Evolutionary conservation across 2,888 invertebrate genomes (phyloP).

Genomic region (Andrena praecox): DNA sequence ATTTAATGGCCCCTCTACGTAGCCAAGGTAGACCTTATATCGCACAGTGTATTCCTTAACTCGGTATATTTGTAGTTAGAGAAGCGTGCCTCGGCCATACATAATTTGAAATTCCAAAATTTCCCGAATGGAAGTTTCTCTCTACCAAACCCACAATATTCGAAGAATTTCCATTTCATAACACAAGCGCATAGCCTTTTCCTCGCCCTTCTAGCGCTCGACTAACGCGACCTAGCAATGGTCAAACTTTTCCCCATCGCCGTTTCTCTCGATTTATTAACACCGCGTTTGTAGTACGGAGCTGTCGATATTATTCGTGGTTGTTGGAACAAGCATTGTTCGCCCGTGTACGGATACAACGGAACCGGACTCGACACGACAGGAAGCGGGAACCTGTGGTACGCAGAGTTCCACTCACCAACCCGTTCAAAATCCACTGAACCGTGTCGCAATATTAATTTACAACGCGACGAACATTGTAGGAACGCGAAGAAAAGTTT

Average conservation of each 20-base stretch:
- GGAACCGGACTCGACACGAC: constrained; percentile 66
- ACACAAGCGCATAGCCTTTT: background rate
- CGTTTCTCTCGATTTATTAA: constrained; percentile 50
- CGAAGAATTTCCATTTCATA: background rate
- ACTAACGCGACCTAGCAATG: background rate
- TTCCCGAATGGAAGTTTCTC: background rate
- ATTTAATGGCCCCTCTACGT: background rate
- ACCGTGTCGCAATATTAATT: constrained; percentile 64
- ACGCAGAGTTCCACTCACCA: constrained; percentile 13
- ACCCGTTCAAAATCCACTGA: constrained; percentile 38
- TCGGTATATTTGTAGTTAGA: no score
- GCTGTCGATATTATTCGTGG: constrained; percentile 72
- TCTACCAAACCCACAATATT: background rate
- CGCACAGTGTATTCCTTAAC: no score
- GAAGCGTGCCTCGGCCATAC: background rate
- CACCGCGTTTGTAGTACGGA: constrained; percentile 63
- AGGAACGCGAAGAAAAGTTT: constrained; percentile 6
- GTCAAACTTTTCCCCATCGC: constrained; percentile 16
- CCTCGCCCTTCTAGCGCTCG: background rate
- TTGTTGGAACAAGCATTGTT: constrained; percentile 64
- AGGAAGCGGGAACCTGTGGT: constrained; percentile 73
- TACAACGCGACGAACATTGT: constrained; percentile 31
- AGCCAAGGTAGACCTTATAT: background rate
- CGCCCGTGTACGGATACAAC: constrained; percentile 49
- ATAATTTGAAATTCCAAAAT: background rate